These are phyloP conservation scores for Pammene aurita DNA, from an alignment of 2,888 invertebrate genomes.

Conservation along the genomic window DNA sequence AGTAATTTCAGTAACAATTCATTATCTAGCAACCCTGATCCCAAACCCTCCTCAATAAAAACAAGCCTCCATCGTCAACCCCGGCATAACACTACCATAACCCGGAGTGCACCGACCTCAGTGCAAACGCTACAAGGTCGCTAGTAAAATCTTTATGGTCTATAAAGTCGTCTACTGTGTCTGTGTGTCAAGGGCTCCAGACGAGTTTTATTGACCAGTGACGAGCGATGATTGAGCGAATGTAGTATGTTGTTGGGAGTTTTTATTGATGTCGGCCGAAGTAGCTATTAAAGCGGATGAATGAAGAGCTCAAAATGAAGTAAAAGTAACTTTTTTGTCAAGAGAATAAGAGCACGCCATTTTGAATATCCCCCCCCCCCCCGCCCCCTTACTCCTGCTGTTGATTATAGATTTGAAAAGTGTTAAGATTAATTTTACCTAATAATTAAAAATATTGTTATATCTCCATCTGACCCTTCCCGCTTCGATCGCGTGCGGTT, in stretches of 20 bases:
- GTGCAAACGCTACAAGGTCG: slow-evolving; percentile 82
- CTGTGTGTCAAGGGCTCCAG: slow-evolving; percentile 81
- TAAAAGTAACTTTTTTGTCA: neutral
- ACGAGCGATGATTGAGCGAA: slow-evolving; percentile 50
- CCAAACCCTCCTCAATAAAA: slow-evolving; percentile 15
- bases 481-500: no score
- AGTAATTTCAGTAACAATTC: neutral
- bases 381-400: no score
- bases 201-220: slow-evolving; percentile 75
- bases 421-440: no score
- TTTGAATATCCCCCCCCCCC: no score
- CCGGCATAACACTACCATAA: slow-evolving; percentile 61
- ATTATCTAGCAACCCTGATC: neutral
- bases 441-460: no score
- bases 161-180: slow-evolving; percentile 81
- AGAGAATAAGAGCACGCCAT: neutral
- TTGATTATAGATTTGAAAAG: no score
- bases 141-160: slow-evolving; percentile 83
- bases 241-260: neutral
- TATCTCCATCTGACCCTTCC: no score
- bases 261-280: slow-evolving; percentile 20
- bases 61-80: slow-evolving; percentile 17
- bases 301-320: no score
- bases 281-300: no score
- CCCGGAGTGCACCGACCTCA: slow-evolving; percentile 78